Evolutionary conservation across 2,888 invertebrate genomes (phyloP).

Genomic region (Troides oblongomaculatus): DNA sequence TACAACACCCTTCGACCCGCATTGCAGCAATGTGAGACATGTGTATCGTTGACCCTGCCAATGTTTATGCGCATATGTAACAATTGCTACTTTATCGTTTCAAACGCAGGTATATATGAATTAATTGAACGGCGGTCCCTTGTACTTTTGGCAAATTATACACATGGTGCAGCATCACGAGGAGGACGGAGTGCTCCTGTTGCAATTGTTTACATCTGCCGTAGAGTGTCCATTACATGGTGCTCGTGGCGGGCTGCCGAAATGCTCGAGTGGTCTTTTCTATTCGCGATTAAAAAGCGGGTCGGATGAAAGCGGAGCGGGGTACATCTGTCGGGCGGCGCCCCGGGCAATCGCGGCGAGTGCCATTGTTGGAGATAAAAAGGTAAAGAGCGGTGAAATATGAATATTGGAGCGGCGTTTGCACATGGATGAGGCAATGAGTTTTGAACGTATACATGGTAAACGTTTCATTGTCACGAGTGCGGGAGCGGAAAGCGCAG

Average conservation of each 20-base stretch:
- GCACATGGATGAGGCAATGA: conserved; percentile 29
- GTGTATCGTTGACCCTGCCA: too few relatives aligned
- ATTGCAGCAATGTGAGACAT: too few relatives aligned
- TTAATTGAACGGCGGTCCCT: too few relatives aligned
- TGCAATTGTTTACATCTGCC: conserved; percentile 2
- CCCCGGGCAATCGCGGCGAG: conserved; percentile 66
- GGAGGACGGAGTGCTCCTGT: neutral
- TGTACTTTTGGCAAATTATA: too few relatives aligned
- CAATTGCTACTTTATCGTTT: too few relatives aligned
- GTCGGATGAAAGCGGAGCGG: conserved; percentile 10
- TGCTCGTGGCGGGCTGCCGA: conserved; percentile 1
- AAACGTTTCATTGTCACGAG: too few relatives aligned
- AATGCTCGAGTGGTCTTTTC: conserved; percentile 18
- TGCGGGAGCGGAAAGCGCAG: too few relatives aligned
- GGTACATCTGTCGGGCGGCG: conserved; percentile 45
- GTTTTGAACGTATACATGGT: neutral
- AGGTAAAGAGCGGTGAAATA: conserved; percentile 51
- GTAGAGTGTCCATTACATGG: conserved; percentile 2
- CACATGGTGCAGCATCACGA: too few relatives aligned
- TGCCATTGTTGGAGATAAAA: conserved; percentile 68
- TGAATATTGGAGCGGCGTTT: conserved; percentile 6
- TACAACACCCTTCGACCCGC: too few relatives aligned
- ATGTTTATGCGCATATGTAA: too few relatives aligned
- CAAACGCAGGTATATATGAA: too few relatives aligned
- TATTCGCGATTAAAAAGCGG: conserved; percentile 28